These are phyloP conservation scores for Poeciliopsis gracilis DNA, from an alignment of 2,797 vertebrate genomes.

Conservation along the genomic window DNA sequence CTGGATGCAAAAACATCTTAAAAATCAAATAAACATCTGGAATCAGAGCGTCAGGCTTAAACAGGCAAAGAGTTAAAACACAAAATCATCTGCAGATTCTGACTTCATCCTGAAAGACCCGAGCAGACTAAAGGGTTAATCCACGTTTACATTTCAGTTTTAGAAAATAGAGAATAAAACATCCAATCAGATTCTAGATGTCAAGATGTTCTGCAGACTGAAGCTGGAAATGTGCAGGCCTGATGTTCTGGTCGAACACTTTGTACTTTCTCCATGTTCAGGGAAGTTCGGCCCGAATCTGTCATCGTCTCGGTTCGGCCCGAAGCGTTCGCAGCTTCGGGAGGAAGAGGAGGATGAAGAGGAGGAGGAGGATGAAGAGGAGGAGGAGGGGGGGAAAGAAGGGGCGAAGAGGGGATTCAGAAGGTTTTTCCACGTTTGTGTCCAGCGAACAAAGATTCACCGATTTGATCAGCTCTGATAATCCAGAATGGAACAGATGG, in stretches of 20 bases:
- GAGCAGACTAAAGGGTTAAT: not conserved
- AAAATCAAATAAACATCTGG: not conserved
- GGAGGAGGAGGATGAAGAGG: no score
- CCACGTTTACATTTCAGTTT: not conserved
- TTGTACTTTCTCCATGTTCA: slow-evolving; percentile 11
- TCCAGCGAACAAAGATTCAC: slow-evolving; percentile 49
- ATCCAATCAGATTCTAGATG: not conserved
- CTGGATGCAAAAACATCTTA: not conserved
- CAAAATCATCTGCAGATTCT: not conserved
- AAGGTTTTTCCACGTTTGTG: slow-evolving; percentile 62
- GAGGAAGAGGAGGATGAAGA: not conserved
- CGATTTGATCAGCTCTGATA: not conserved
- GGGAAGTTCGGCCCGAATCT: slow-evolving; percentile 28
- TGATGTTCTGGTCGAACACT: slow-evolving; percentile 19
- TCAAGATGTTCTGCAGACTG: not conserved
- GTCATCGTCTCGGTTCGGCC: slow-evolving; percentile 50
- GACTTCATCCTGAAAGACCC: not conserved
- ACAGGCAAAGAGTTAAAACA: not conserved
- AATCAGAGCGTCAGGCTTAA: not conserved
- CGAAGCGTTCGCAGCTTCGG: slow-evolving; percentile 19
- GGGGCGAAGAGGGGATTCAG: not conserved
- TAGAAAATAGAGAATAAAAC: not conserved
- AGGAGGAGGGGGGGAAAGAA: not conserved
- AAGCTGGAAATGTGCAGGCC: not conserved
- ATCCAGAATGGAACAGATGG: not conserved